A percentile compares a stretch with the other conserved stretches of the same genome.
Conservation (phyloP, 2,113 vertebrate genomes). For the Damaliscus lunatus region DNA sequence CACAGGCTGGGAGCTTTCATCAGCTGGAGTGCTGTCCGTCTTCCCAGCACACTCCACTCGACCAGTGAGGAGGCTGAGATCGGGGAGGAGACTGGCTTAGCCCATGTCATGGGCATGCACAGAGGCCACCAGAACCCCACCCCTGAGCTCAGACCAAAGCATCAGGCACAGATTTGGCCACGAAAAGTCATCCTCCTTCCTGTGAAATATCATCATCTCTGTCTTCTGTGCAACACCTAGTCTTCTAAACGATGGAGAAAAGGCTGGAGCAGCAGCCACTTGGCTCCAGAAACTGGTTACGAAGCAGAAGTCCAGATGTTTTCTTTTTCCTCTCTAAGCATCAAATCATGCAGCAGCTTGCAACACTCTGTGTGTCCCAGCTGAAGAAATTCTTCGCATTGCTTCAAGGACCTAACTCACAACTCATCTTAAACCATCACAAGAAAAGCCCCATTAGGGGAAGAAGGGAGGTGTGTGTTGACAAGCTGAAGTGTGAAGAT, state of each 20-base stretch:
- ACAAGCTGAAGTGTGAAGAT: constrained; percentile 75
- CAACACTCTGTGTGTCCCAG: constrained; percentile 61
- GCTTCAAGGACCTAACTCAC: constrained; percentile 62
- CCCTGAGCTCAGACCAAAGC: neutral
- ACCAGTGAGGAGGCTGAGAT: neutral
- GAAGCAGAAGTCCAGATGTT: constrained; percentile 54
- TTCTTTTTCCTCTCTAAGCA: constrained; percentile 1
- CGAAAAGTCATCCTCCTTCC: neutral
- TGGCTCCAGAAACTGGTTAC: constrained; percentile 30
- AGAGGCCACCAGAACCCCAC: neutral
- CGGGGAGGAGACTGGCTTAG: neutral
- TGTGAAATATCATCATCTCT: neutral
- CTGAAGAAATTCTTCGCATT: constrained; percentile 48
- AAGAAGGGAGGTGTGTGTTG: constrained; percentile 68
- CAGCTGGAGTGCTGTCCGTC: too few species aligned
- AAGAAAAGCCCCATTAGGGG: constrained; percentile 70
- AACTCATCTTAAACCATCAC: constrained; percentile 74
- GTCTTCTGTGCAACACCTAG: neutral
- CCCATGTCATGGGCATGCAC: accelerated
- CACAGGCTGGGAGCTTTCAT: neutral
- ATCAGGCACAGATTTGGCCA: neutral
- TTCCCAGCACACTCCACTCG: neutral
- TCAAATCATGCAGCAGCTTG: constrained; percentile 54
- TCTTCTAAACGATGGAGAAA: neutral
- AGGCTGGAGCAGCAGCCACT: neutral